Conservation (phyloP, 2,113 vertebrate genomes). For the Eleginops maclovinus region DNA sequence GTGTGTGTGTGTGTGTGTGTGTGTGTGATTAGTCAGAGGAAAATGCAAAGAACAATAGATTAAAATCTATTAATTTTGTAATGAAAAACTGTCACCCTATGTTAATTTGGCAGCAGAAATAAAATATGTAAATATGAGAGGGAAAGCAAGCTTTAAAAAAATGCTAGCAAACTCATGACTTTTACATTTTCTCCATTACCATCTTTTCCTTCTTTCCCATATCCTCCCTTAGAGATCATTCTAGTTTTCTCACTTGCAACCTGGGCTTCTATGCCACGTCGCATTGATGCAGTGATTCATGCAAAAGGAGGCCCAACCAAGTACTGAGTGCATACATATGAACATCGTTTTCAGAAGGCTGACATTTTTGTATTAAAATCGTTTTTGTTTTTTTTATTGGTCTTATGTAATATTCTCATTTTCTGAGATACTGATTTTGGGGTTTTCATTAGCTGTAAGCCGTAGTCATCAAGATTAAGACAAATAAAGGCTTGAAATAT, state of each 20-base stretch:
- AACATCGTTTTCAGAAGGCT: no score
- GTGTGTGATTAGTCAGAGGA: slow-evolving; percentile 60
- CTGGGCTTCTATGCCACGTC: no score
- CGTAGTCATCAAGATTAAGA: no score
- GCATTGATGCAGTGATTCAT: no score
- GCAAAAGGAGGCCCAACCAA: no score
- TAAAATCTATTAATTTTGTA: slow-evolving; percentile 73
- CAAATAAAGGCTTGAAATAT: no score
- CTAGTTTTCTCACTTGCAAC: slow-evolving; percentile 23
- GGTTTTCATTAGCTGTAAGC: no score
- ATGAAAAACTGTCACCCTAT: slow-evolving; percentile 70
- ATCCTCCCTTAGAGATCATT: slow-evolving; percentile 50
- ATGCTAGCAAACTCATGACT: slow-evolving; percentile 43
- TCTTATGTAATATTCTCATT: no score
- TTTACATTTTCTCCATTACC: slow-evolving; percentile 66
- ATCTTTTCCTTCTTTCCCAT: slow-evolving; percentile 27
- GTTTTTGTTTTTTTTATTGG: no score
- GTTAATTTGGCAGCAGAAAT: slow-evolving; percentile 72
- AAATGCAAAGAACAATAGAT: slow-evolving; percentile 80
- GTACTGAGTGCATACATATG: no score
- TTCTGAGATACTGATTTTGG: no score
- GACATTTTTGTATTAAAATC: no score
- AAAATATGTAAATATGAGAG: slow-evolving; percentile 71
- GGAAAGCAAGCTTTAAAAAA: slow-evolving; percentile 43
- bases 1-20: slow-evolving; percentile 23